These are phyloP conservation scores for Manis javanica DNA, from an alignment of 2,797 vertebrate genomes.

Conservation along the genomic window DNA sequence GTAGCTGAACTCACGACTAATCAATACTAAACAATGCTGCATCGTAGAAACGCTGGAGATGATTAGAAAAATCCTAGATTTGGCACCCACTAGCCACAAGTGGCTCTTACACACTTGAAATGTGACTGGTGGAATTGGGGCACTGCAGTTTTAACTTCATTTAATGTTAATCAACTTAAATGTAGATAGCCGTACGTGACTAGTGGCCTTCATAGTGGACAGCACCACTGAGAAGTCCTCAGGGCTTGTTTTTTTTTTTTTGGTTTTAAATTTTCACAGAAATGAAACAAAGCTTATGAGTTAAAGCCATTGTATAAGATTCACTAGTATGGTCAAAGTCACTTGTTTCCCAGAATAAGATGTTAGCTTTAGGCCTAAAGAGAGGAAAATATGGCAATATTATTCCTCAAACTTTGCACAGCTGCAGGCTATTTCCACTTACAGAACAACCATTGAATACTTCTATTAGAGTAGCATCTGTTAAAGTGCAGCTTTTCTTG, in stretches of 20 bases:
- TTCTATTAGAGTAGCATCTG: neutral
- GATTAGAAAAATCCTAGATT: neutral
- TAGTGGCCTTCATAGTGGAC: neutral
- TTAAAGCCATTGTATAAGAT: neutral
- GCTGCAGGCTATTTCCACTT: neutral
- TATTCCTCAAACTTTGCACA: neutral
- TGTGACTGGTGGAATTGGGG: neutral
- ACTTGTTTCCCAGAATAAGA: neutral
- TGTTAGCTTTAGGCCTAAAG: neutral
- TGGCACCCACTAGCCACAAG: neutral
- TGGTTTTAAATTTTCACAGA: neutral
- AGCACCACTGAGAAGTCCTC: neutral
- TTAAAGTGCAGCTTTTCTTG: neutral
- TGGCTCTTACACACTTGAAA: neutral
- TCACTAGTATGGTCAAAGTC: neutral
- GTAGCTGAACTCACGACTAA: neutral
- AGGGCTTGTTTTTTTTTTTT: neutral
- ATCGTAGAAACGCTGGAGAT: neutral
- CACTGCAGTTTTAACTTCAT: conserved; percentile 8
- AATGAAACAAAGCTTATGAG: neutral
- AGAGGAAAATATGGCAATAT: neutral
- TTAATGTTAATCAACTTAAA: conserved; percentile 29
- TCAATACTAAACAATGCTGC: neutral
- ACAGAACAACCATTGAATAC: neutral
- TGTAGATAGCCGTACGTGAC: neutral